Evolutionary conservation across 2,797 vertebrate genomes (phyloP), one percentile per base, ranked within the genome.

Genomic region (Lerista edwardsae): DNA sequence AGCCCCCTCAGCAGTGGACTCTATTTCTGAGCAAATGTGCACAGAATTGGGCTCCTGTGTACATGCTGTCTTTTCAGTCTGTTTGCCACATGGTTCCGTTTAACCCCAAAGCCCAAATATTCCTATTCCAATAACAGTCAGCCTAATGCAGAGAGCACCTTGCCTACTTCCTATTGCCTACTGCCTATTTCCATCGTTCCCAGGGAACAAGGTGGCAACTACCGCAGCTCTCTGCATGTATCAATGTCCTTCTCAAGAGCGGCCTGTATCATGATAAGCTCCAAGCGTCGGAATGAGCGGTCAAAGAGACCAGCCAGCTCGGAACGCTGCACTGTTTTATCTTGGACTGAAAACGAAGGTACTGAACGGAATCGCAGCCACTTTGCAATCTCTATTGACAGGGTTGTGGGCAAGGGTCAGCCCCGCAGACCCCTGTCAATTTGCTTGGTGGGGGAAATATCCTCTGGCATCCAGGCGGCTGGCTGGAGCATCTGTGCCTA

Each of bases 401-500:
- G 73, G 75, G 79, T 64, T 77, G 55, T 25, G 79, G 72, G 79
- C 74, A 76, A 55, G 64, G 84, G 84, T 81, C 84, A 72, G 31
- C 14, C 57, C 55, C 12, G 67, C 73, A 71, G 65, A 41, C 83
- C 87, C 85, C 79, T 8, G 84, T 79, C 44, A 86, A 87, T 91
- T 67, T 39, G 68, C 3, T 67, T 10, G 41, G 75, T 87, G 82
- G 34, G 36, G 90, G 84, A 69, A 62, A 27, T 6, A 72, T 73
- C 68, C 75, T 80, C 78, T 17, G 86, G 73, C 86, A 80, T 85
- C 17, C 85, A 72, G 86, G 93, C 89, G 44, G 90, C 89, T 86
- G 86, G 90, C 88, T 57, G 85, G 85, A 94, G 88, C 91, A 89
- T 94, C 93, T 94, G 94, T 17, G 89, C 91, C 85, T 85, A 86